Base-by-base conservation (phyloP, 2,888 invertebrate species). In the Tridacna crocea region DNA sequence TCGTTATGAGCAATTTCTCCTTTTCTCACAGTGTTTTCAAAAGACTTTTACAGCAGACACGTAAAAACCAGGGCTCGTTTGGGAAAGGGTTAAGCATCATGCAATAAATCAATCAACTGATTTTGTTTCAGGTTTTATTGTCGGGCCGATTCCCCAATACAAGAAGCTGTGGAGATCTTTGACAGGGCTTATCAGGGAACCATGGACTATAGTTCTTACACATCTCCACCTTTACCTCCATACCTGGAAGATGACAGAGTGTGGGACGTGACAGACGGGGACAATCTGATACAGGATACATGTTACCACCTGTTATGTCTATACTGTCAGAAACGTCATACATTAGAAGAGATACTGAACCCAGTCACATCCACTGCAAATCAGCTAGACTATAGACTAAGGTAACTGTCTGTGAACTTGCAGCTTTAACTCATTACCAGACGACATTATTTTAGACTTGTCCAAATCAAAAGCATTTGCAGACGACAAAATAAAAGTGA, bases 221-320 rank as follows among this genome's bases (percentile, higher is more conserved):
- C 92, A 58, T 84, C 85, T 0, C 90, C 93, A 10, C 94, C 94
- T 0, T 83, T 92, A 46, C 94, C 94, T 13, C 90, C 92, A 1
- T 94, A 94, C 82, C 81, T 94, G 72, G 94, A 93, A 76, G 86
- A 77, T 0, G 47, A 63, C 1, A 84, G 86, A 13, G 85, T 75
- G 4, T 75, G 63, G 6, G 82, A 83, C 17, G 66, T 61, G 24
- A 78, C 75, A 10, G 87, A 87, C 17, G 80, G 77, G 19, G 86
- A 88, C n/a, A 72, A 73, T 55, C 58, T 65, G 15, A 86, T 91
- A 19, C 87, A 90, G 66, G 95, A 98, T 94, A 95, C 98, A 0
- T 96, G 97, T 77, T 98, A 97, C 94, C 97, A 98, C 93, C 94
- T 99, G 81, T 93, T 99, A 22, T 96, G 97, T 87, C 95, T 98